Evolutionary conservation across 2,888 invertebrate genomes (phyloP), one percentile per base, ranked within the genome.

Genomic region (Antheraea yamamai): DNA sequence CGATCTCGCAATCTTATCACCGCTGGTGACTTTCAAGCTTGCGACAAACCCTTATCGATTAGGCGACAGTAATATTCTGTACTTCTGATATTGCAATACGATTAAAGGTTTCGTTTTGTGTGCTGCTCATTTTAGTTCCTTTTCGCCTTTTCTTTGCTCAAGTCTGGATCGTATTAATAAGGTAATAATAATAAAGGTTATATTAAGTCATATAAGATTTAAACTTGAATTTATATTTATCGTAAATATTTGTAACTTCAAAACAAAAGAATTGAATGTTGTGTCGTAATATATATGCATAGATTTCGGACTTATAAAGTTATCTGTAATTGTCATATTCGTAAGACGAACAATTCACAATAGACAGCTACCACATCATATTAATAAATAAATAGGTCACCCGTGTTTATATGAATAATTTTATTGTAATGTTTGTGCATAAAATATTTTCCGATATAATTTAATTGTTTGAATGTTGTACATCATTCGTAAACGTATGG

Each of bases 391-490:
- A 55, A 61, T 61, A 20, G 61, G 61, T 61, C 61, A 61, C n/a
- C 23, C n/a, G n/a, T 61, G 61, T 61, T 61, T 30, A 66, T 30
- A 66, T 66, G 26, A 26, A 66, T 66, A 66, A 66, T 30, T 66
- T 26, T 30, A 66, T 30, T 30, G 4, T 66, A 26, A 64, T 26
- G 64, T 26, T 26, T 64, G 20, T 58, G 12, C 14, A 23, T 61
- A 66, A 35, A 58, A 18, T 73, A 35, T 73, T n/a, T 20, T 72
- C 12, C 8, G 20, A 55, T 30, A 4, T 2, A 26, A 52, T 10
- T 39, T 16, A 7, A 72, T 23, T 52, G 18, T 26, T 16, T 20
- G n/a, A 30, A 12, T 72, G 18, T 12, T 55, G 3, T n/a, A 23
- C 10, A 39, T 20, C 35, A 39, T 39, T 39, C 4, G 7, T 39